These are phyloP conservation scores for Oophaga sylvatica DNA, from an alignment of 2,797 vertebrate genomes.

Conservation along the genomic window DNA sequence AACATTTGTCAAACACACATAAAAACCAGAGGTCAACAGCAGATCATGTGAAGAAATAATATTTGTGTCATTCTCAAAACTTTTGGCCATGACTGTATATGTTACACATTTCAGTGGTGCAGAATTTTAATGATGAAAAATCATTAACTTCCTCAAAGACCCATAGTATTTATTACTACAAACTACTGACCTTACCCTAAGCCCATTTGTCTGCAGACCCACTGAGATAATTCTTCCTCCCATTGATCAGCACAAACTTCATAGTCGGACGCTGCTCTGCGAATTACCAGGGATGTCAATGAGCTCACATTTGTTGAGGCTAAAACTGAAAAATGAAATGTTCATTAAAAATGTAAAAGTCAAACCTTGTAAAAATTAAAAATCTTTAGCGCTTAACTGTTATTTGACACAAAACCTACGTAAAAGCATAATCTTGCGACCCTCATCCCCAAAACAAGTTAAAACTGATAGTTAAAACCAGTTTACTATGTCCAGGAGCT, in stretches of 20 bases:
- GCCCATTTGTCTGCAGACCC: conserved; percentile 90
- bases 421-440: too few species aligned
- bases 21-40: too few species aligned
- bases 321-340: conserved; percentile 74
- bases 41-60: too few species aligned
- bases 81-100: too few species aligned
- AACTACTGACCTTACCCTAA: conserved; percentile 97
- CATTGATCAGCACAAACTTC: conserved; percentile 91
- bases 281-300: conserved; percentile 76
- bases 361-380: background rate
- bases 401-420: too few species aligned
- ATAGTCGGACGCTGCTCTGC: conserved; percentile 80
- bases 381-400: background rate
- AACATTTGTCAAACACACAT: too few species aligned
- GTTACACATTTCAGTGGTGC: background rate
- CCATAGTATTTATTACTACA: conserved; percentile 72
- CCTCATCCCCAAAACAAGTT: too few species aligned
- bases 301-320: conserved; percentile 74
- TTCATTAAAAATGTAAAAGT: background rate
- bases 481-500: too few species aligned
- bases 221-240: conserved; percentile 81
- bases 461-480: too few species aligned
- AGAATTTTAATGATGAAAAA: background rate
- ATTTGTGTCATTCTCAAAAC: too few species aligned
- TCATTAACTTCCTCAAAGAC: background rate